Evolutionary conservation across 2,888 invertebrate species (phyloP), one percentile per base, ranked within the genome.

Genomic region (Alloplasta piceator): DNA sequence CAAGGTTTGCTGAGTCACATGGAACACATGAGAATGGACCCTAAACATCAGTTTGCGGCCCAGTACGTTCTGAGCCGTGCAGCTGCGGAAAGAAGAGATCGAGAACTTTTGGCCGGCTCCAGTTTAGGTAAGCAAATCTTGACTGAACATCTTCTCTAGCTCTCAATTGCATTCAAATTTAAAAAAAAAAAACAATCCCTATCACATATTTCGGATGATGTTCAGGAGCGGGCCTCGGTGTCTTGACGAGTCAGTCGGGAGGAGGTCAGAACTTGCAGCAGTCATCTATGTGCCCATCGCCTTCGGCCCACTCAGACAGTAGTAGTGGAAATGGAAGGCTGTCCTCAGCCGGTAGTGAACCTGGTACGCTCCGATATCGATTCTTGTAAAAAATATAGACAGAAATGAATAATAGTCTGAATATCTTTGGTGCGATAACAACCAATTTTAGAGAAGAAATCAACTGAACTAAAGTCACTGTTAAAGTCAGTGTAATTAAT

Each of bases 11-110:
- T 98, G 78, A 97, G 97, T 78, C 98, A 98, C 92, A 98, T 98
- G 98, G 98, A 98, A 89, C 98, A 98, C 92, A 98, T 98, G 98
- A 95, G 98, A 89, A 98, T 98, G 98, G 98, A 98, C 92, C 98
- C 98, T 0, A 98, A 98, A 92, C 98, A 98, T 93, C 98, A 98
- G 92, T 98, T 98, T 90, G 98, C 98, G 52, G 98, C 98, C 39
- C 98, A 98, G 91, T 98, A 98, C 93, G 98, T 98, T 56, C 93
- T 98, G 46, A 97, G 97, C 75, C 93, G 98, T 86, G 98, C 98
- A 6, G 98, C 98, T 6, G 98, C 98, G 12, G 98, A 98, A 90
- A 94, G 98, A 86, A 94, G 98, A 84, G 98, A 98, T 90, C 93
- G 98, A 61, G 98, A 98, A 48, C 93, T 96, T 71, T 93, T 98